Evolutionary conservation across 2,888 invertebrate genomes (phyloP), one percentile per base, ranked within the genome.

Genomic region (Zhengitettix transpicula): DNA sequence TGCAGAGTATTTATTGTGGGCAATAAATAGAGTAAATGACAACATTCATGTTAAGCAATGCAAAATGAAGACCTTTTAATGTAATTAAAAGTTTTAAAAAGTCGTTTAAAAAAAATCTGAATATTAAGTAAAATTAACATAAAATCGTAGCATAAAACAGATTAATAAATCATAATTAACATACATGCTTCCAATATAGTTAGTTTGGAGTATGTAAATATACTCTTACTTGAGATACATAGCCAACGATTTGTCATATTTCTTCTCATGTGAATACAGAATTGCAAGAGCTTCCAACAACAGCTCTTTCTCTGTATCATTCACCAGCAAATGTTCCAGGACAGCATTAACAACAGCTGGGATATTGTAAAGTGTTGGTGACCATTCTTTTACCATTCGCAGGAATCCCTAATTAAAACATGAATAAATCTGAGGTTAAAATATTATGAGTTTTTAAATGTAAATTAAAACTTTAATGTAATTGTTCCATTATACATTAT

Each of bases 171-270:
- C 57, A 44, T 42, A 53, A 60, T 47, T 47, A 47, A 47, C 8
- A 7, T 47, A 14, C n/a, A n/a, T n/a, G n/a, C n/a, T n/a, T n/a
- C n/a, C n/a, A n/a, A n/a, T n/a, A n/a, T n/a, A 14, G n/a, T n/a
- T 47, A 47, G 47, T 47, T 5, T 47, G 40, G 17, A 42, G 44
- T 53, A 9, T 52, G 28, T 7, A 28, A 28, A 47, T 14, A 47
- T 14, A 14, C 2, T 72, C 78, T 77, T 71, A 84, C 83, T 86
- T 90, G 55, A 97, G 77, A 73, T 94, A 96, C 76, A 94, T 88
- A 17, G 86, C 85, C 58, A 97, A 75, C 1, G 96, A 93, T 74
- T 91, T 92, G 71, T 95, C 94, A 73, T 90, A 95, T 71, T 90
- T 85, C 64, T 85, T 82, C 67, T 90, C 85, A 68, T 91, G 84